Conservation (phyloP, 2,113 vertebrate genomes). For the Campylorhamphus procurvoides region DNA sequence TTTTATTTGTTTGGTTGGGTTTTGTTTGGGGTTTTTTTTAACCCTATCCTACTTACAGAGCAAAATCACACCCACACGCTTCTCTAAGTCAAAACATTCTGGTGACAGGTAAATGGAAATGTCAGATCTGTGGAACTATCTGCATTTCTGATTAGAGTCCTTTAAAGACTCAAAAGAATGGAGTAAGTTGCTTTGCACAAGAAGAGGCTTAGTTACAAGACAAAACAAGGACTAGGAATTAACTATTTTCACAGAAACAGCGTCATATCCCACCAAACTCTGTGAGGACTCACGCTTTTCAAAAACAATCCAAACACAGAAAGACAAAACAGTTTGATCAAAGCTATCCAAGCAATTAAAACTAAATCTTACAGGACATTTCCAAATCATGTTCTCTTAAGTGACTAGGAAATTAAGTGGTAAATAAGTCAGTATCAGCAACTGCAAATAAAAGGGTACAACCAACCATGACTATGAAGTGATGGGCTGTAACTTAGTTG, state of each 20-base stretch:
- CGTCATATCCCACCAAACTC: background rate
- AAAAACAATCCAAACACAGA: background rate
- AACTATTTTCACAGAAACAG: background rate
- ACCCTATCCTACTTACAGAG: background rate
- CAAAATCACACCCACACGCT: background rate
- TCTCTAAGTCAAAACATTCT: background rate
- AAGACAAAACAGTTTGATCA: background rate
- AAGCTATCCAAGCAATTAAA: background rate
- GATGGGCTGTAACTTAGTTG: background rate
- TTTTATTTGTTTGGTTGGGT: background rate
- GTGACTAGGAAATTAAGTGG: background rate
- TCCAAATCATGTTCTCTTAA: background rate
- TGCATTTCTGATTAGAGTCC: background rate
- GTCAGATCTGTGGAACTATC: background rate
- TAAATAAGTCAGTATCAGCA: background rate
- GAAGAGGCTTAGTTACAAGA: background rate
- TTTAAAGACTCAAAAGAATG: background rate
- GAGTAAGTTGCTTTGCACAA: background rate
- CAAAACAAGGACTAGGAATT: background rate
- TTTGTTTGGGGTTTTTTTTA: background rate
- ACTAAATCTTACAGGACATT: background rate
- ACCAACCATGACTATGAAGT: background rate
- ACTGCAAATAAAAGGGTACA: background rate
- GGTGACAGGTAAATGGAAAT: background rate
- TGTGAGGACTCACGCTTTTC: background rate